Conservation (phyloP, 2,888 invertebrate genomes). For the Sipunculus nudus region DNA sequence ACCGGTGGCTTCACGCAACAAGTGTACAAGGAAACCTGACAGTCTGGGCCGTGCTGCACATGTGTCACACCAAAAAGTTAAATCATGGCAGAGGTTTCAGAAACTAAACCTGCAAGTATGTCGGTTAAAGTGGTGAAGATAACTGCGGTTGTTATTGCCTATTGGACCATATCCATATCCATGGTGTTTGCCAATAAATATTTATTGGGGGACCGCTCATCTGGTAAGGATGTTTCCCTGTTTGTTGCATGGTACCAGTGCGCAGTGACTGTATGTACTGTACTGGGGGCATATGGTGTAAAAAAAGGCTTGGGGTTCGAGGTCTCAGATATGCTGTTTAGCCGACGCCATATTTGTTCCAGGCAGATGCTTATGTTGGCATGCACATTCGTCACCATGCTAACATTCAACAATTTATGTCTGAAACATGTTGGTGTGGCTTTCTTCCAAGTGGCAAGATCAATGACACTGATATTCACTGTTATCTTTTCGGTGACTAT, state of each 20-base stretch:
- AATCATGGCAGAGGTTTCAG: no score
- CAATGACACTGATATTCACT: conserved; percentile 63
- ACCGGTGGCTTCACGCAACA: no score
- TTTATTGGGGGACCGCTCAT: conserved; percentile 75
- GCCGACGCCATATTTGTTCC: background rate
- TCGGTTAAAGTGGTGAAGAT: conserved; percentile 20
- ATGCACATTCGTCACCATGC: conserved; percentile 53
- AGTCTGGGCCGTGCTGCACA: no score
- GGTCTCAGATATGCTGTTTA: background rate
- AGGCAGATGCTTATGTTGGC: conserved; percentile 54
- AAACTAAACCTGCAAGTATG: conserved; percentile 8
- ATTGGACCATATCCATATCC: conserved; percentile 86
- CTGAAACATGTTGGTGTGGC: conserved; percentile 64
- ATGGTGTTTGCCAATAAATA: conserved; percentile 96
- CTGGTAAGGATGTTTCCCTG: conserved; percentile 52
- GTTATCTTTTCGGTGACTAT: conserved; percentile 57
- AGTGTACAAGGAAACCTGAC: no score
- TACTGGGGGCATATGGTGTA: background rate
- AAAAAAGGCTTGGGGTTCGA: background rate
- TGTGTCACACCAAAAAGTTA: no score
- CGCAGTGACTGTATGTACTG: conserved; percentile 51
- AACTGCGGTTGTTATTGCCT: conserved; percentile 42
- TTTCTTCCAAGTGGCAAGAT: conserved; percentile 64
- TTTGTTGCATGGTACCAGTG: conserved; percentile 65
- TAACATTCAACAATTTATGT: conserved; percentile 65